Conservation (phyloP, 1,140 invertebrate genomes). For the Pogonomyrmex barbatus region DNA sequence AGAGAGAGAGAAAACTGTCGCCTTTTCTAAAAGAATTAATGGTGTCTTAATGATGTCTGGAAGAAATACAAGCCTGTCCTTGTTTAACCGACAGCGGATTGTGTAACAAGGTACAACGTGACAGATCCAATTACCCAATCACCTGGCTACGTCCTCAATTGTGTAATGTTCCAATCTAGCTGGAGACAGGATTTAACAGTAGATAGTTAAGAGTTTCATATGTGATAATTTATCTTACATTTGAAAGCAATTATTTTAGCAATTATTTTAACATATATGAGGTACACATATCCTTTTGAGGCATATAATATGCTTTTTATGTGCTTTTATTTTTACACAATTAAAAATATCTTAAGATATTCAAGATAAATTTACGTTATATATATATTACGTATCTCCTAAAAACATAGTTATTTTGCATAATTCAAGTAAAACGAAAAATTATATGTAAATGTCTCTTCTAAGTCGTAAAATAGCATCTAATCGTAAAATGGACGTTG, state of each 20-base stretch:
- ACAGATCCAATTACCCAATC: slow-evolving; percentile 70
- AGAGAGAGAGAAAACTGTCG: neutral
- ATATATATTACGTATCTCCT: neutral
- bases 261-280: neutral
- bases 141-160: slow-evolving; percentile 52
- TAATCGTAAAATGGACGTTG: neutral
- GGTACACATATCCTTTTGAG: neutral
- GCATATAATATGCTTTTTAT: neutral
- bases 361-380: neutral
- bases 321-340: neutral
- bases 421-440: neutral
- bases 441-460: neutral
- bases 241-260: slow-evolving; percentile 34
- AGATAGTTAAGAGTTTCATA: slow-evolving; percentile 46
- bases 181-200: slow-evolving; percentile 56
- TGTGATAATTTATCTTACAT: slow-evolving; percentile 12
- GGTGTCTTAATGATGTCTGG: neutral
- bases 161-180: slow-evolving; percentile 72
- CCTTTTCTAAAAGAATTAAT: neutral
- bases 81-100: slow-evolving; percentile 59
- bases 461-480: neutral
- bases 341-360: neutral
- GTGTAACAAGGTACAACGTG: slow-evolving; percentile 67
- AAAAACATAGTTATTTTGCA: neutral
- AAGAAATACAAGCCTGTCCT: slow-evolving; percentile 51